Evolutionary conservation across 30 jellyfish, hydroid and myxozoan genomes (phyloP).

Genomic region (Chironex yamaguchii): DNA sequence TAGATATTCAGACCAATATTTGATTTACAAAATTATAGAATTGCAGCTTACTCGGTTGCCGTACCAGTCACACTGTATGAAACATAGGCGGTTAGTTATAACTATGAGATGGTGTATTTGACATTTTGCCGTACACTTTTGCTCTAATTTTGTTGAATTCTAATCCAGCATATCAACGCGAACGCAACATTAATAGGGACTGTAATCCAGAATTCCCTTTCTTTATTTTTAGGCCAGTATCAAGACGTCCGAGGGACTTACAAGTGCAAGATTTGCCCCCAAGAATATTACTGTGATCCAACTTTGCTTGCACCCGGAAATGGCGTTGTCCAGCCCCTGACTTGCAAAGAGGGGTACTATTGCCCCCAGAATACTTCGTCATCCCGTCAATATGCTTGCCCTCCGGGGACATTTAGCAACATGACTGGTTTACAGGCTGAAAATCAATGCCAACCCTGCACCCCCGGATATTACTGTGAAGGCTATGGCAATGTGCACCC

Average conservation of each 20-base stretch:
- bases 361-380: conserved; percentile 89
- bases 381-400: conserved; percentile 88
- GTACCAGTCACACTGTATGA: too few relatives aligned
- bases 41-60: too few relatives aligned
- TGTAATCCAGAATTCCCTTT: background rate
- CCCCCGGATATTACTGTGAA: conserved; percentile 86
- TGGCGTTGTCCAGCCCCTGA: conserved; percentile 87
- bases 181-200: too few relatives aligned
- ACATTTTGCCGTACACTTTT: too few relatives aligned
- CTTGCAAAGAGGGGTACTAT: conserved; percentile 88
- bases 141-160: too few relatives aligned
- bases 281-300: conserved; percentile 95
- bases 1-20: too few relatives aligned
- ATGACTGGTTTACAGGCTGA: conserved; percentile 68
- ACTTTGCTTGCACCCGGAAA: conserved; percentile 71
- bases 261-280: conserved; percentile 87
- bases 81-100: too few relatives aligned
- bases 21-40: too few relatives aligned
- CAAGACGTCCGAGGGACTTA: conserved; percentile 80
- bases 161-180: too few relatives aligned
- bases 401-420: conserved; percentile 91
- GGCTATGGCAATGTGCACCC: conserved; percentile 84
- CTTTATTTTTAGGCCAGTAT: conserved; percentile 71
- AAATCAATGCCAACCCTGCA: conserved; percentile 81
- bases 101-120: too few relatives aligned